Base-by-base conservation (phyloP, 2,797 vertebrate genomes). In the Pseudomugil gertrudae region DNA sequence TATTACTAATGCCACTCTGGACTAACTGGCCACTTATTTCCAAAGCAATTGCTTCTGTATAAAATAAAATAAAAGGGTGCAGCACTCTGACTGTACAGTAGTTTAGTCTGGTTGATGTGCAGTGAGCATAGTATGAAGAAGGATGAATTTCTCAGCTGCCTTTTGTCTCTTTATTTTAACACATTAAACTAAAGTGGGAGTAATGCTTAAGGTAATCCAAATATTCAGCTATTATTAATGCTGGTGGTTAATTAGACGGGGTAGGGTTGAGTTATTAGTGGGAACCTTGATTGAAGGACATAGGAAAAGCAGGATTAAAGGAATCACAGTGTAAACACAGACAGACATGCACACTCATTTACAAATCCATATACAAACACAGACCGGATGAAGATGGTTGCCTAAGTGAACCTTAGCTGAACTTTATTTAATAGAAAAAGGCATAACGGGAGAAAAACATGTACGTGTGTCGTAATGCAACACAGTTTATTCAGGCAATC, bases 201-300 rank as follows among this genome's bases (percentile, higher is more conserved):
- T 13, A 21, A 48, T 48, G 47, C 47, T 48, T 1, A 24, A 0
- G 9, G 10, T 48, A 23, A 48, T 56, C 30, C 51, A 40, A 32
- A 65, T 0, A 66, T 15, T n/a, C 45, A 51, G 48, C 51, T 70
- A 86, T 88, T 85, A 80, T 78, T 60, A 45, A 67, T 59, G 75
- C 56, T 84, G 75, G 79, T 66, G 69, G 75, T 80, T 88, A 83
- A 87, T 89, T 83, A 79, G 53, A 50, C 47, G 1, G 23, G 11
- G 11, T n/a, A 50, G 24, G 21, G 11, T 50, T 2, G 23, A 23
- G 10, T 24, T 24, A 47, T 47, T 11, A 50, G 23, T 45, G 43
- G 19, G 3, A 84, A 88, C 84, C 90, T 89, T 88, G 88, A 86
- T 84, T 80, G 74, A 90, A 91, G 43, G 88, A 87, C 80, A 62